Base-by-base conservation (phyloP, 2,888 invertebrate species). In the Erebia palarica region DNA sequence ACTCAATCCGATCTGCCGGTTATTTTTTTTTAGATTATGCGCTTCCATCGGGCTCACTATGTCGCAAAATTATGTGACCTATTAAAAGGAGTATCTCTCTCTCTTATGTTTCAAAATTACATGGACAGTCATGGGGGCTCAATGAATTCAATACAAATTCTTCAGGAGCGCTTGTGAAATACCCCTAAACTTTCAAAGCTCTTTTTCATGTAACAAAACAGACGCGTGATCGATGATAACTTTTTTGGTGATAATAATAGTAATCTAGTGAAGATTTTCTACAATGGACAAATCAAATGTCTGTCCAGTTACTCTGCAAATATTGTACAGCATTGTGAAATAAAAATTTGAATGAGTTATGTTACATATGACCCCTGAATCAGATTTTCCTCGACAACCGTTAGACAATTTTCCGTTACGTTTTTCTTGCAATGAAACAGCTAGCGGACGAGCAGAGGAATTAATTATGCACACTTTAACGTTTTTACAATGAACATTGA, bases 31-130 rank as follows among this genome's bases (percentile, higher is more conserved):
- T n/a, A n/a, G n/a, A n/a, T 88, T 86, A 87, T 81, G 78, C 83
- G 84, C 86, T 83, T 58, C 36, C 36, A 67, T 79, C 78, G 82
- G 82, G 81, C 78, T 82, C 80, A 75, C 76, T 82, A 80, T 80
- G 81, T 76, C 78, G 76, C 79, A 80, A 79, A 75, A 80, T 79
- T 74, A 78, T 78, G 78, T 81, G 80, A 84, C 84, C 82, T 81
- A 79, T 78, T 72, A 70, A 64, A 47, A 11, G 27, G 27, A 27
- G 27, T 36, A 36, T 36, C 36, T 36, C 36, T 36, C 7, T 36
- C 36, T 36, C n/a, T n/a, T 21, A 21, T 36, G 36, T 36, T 36
- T 36, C 7, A 36, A 36, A 36, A 7, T 7, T 36, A 36, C 36
- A 36, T 36, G 36, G 36, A 36, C 1, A 36, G 36, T 36, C 36